Base-by-base conservation (phyloP, 2,888 invertebrate species). In the Torymus aiolomorphi region DNA sequence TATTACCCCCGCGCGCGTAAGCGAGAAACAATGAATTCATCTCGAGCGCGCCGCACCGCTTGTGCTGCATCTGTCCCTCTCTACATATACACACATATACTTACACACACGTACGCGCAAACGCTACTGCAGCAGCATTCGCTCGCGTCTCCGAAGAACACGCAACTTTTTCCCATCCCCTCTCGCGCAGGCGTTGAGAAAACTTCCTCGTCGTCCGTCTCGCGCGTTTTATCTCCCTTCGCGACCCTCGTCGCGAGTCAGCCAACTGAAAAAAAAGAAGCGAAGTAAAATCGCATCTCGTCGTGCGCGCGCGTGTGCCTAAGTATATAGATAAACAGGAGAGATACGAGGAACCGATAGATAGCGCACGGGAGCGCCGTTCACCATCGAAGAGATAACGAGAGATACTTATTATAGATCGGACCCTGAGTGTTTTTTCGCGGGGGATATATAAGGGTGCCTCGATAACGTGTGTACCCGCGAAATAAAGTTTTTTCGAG, bases 271-370 rank as follows among this genome's bases (percentile, higher is more conserved):
- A 66, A 71, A 71, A 71, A 51, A 61, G 42, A 49, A 11, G 2
- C 59, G 56, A 8, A n/a, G 42, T 31, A 57, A 42, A 59, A 3
- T 31, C 31, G 31, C 31, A 31, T 31, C 31, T 31, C 31, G 1
- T 31, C 31, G 31, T 3, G 2, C 31, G 31, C 31, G 31, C 31
- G 31, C 31, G 75, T 67, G 75, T 75, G 75, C 75, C 67, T 12
- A 67, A 75, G 67, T 20, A 20, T 20, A 20, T 67, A 67, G 75
- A 67, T 75, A 75, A 75, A 67, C 61, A 67, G 61, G 18, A 52
- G 24, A 57, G 42, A 66, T 57, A 31, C 31, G 31, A 31, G 31
- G 2, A 8, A 31, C 31, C 31, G 31, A 31, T 31, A 20, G 67
- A 66, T 66, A 67, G 24, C n/a, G n/a, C 20, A 16, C 62, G 42